Base-by-base conservation (phyloP, 2,113 vertebrate species). In the Odobenus rosmarus region DNA sequence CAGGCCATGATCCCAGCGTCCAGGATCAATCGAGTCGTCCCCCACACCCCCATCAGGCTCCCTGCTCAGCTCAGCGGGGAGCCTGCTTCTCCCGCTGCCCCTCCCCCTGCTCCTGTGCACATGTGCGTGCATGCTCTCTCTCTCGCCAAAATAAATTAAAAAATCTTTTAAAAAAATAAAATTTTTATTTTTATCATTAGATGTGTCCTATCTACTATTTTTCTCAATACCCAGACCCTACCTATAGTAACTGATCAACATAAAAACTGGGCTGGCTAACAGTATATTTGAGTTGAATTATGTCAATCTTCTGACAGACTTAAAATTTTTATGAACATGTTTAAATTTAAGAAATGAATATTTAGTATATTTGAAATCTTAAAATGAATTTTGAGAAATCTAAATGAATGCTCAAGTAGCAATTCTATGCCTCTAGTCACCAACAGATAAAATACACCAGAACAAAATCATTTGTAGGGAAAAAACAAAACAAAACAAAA, bases 341-440 rank as follows among this genome's bases (percentile, higher is more conserved):
- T 88, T 90, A 79, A 69, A 80, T 88, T 87, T 71, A 46, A 90
- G 53, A 53, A 80, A 49, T 61, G 7, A 76, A 57, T 67, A 76
- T 67, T 84, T 62, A 82, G 83, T 76, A 88, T 71, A 76, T 83
- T 79, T 74, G 62, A 91, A 93, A 59, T 62, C 15, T 21, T 93
- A 93, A 93, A 95, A 86, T 85, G 26, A 84, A 93, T 96, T 93
- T 76, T 62, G 39, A 90, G 26, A 92, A 96, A 69, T 76, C 84
- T 39, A 77, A 88, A 85, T 64, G 26, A 81, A 46, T 39, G 31
- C 4, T 90, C n/a, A 86, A 79, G 64, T 61, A 85, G 28, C 31
- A 93, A 88, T 46, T 85, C n/a, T 57, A 49, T 49, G 33, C 24
- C 51, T 89, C 42, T 72, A 26, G 77, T 59, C 51, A 91, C 88